These are phyloP conservation scores for Corythucha ciliata DNA, from an alignment of 2,888 invertebrate species.

Conservation along the genomic window DNA sequence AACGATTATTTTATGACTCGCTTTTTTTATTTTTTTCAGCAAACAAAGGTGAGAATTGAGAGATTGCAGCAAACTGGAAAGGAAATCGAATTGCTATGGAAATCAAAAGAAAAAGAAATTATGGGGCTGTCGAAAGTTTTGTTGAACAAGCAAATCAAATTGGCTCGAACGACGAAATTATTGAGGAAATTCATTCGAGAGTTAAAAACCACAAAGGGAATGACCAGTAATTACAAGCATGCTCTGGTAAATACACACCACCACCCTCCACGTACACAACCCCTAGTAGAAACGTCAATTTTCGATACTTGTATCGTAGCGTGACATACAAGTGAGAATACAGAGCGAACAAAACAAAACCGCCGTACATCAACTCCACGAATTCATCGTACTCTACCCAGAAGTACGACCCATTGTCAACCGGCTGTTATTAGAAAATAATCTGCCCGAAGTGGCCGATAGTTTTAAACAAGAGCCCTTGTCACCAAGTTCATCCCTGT, in stretches of 20 bases:
- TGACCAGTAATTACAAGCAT: constrained; percentile 37
- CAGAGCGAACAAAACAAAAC: constrained; percentile 50
- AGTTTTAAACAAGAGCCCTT: too few relatives aligned
- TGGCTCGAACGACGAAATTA: constrained; percentile 44
- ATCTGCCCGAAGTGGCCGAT: too few relatives aligned
- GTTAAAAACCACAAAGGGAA: constrained; percentile 38
- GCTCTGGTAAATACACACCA: constrained; percentile 42
- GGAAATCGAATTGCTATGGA: constrained; percentile 35
- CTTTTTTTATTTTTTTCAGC: constrained; percentile 25
- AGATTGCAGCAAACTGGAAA: constrained; percentile 39
- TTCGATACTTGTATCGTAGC: constrained; percentile 41
- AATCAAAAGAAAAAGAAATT: constrained; percentile 37
- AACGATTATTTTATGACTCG: too few relatives aligned
- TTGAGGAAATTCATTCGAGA: constrained; percentile 43
- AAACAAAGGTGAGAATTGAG: constrained; percentile 32
- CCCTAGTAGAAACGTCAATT: background rate
- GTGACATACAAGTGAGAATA: constrained; percentile 50
- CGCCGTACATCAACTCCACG: constrained; percentile 48
- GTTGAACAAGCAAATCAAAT: constrained; percentile 43
- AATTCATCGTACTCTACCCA: constrained; percentile 44
- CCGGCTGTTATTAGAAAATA: constrained; percentile 40
- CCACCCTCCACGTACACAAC: background rate
- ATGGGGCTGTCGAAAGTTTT: constrained; percentile 40
- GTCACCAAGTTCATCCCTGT: too few relatives aligned
- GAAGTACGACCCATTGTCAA: constrained; percentile 43